These are phyloP conservation scores for Proterorhinus semilunaris DNA, from an alignment of 2,113 vertebrate genomes.

Conservation along the genomic window DNA sequence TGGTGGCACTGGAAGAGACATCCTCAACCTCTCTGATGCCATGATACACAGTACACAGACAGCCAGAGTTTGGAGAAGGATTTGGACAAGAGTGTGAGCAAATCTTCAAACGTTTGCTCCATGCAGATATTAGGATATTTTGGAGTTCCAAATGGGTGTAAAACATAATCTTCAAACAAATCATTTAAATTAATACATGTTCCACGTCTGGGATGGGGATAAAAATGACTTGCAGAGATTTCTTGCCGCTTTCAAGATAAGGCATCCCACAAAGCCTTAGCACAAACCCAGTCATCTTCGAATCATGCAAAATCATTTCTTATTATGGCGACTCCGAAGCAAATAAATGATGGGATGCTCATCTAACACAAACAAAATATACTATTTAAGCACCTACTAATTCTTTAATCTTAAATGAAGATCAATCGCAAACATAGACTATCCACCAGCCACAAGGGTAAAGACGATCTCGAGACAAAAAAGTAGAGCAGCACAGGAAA, in stretches of 20 bases:
- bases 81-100: slow-evolving; percentile 37
- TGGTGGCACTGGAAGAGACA: slow-evolving; percentile 64
- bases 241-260: slow-evolving; percentile 11
- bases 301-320: slow-evolving; percentile 32
- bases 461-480: too few species aligned
- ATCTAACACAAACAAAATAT: slow-evolving; percentile 47
- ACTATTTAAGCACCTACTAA: slow-evolving; percentile 3
- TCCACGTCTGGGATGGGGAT: neutral
- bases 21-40: slow-evolving; percentile 63
- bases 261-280: slow-evolving; percentile 39
- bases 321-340: slow-evolving; percentile 35
- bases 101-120: slow-evolving; percentile 38
- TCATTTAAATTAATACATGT: slow-evolving; percentile 29
- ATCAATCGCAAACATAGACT: neutral
- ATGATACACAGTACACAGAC: slow-evolving; percentile 61
- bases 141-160: slow-evolving; percentile 35
- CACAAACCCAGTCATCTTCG: slow-evolving; percentile 42
- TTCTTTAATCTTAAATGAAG: neutral
- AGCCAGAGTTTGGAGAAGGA: slow-evolving; percentile 43
- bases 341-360: slow-evolving; percentile 50
- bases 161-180: slow-evolving; percentile 56
- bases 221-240: neutral
- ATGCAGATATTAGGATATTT: slow-evolving; percentile 48
- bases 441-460: neutral
- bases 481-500: too few species aligned